Evolutionary conservation across 2,797 vertebrate species (phyloP), one percentile per base, ranked within the genome.

Genomic region (Hyperoplus lanceolatus): DNA sequence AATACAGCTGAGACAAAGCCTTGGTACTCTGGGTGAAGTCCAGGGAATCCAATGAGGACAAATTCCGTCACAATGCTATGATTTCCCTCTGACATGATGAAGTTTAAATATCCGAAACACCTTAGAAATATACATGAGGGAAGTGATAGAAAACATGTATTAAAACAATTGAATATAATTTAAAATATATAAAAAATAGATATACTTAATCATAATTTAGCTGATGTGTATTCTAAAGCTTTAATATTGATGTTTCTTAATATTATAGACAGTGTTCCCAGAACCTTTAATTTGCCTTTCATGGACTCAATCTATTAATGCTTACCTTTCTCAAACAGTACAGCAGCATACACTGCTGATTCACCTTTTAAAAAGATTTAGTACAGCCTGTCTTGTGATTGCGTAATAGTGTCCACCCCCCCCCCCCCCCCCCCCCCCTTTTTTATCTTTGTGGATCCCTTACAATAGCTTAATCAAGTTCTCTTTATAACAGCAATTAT

Each of bases 21-120:
- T 9, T 90, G 60, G 54, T 93, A 92, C 15, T 84, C 43, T 10
- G 73, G 70, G 18, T 89, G 85, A 81, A 95, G 93, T 18, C 91
- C 94, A 39, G 93, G 94, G 73, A 96, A 94, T 67, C 95, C 95
- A 12, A 91, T 73, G 1, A 96, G 91, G 8, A 92, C 39, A 69
- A 96, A 96, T 13, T 95, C 90, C 3, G 79, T 90, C 56, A 92
- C 50, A 8, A n/a, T 48, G 66, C 78, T 93, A 0, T 70, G n/a
- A 76, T 94, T 94, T 72, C 54, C 59, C 8, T 76, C 51, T 21
- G 61, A 6, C 91, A 92, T 93, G 73, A 66, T 86, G 68, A 6
- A 51, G 18, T 2, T 48, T 12, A 45, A 51, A 55, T 16, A 1
- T 42, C 49, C 36, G 48, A 18, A n/a, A 80, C 43, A 36, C 4